Base-by-base conservation (phyloP, 2,888 invertebrate genomes). In the Cerastis leucographa region DNA sequence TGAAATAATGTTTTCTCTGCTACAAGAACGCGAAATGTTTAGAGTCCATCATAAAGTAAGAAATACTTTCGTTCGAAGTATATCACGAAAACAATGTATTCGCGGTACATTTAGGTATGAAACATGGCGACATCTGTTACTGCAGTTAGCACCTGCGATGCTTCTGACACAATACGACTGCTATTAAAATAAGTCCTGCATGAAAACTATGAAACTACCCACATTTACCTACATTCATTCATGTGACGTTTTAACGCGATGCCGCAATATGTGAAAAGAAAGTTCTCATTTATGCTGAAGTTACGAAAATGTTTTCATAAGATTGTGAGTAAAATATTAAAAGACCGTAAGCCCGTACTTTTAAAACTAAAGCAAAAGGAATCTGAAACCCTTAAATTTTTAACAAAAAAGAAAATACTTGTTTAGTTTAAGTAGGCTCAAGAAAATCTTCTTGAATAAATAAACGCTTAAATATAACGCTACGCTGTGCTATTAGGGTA, bases 51-150 rank as follows among this genome's bases (percentile, higher is more conserved):
- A 54, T 42, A 40, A 51, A 78, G 35, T 35, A 35, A 49, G n/a
- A 81, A 54, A n/a, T 44, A 49, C 40, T 67, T 44, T 59, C 11
- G 17, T 35, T 40, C 44, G 70, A 65, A 66, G 40, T 59, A 64
- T 74, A 59, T 71, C 22, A 74, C 7, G 35, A 40, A 51, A 64
- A 71, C 64, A 61, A 74, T 71, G 59, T 80, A 40, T 74, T 80
- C 40, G 61, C 51, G 68, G 80, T 84, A 66, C 72, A 75, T 80
- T 70, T 61, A 64, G 3, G 46, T 71, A 84, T 84, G 81, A 71
- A 80, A 80, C 62, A 83, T 29, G 59, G 46, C 56, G 54, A 29
- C 81, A 44, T 79, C 29, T 71, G 67, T 64, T 56, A 75, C 62
- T 42, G 54, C 84, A 35, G 83, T 46, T 59, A 42, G n/a, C 80